These are phyloP conservation scores for Leptopilina myrica DNA, from an alignment of 2,888 invertebrate genomes.

Conservation along the genomic window DNA sequence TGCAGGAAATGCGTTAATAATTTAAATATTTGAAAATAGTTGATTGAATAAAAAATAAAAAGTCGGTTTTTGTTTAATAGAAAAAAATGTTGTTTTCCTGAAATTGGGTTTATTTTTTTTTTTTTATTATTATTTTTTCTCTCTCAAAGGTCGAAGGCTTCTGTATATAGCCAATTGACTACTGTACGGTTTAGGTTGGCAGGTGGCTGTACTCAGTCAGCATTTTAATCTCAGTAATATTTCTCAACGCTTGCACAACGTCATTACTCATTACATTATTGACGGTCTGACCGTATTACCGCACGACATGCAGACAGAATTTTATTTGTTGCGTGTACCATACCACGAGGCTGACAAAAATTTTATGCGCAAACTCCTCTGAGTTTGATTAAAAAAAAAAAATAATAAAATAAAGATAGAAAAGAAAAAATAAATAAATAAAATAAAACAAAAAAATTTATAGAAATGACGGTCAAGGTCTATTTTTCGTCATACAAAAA, in stretches of 20 bases:
- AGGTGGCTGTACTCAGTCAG: constrained; percentile 52
- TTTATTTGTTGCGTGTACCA: background rate
- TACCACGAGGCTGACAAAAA: no score
- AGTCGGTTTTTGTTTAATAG: background rate
- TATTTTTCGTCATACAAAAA: background rate
- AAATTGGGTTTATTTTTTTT: background rate
- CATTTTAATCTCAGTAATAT: constrained; percentile 60
- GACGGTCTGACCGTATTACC: constrained; percentile 52
- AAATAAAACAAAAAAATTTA: no score
- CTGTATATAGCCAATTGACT: constrained; percentile 5
- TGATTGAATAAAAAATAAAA: background rate
- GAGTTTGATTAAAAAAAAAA: background rate
- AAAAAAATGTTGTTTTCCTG: background rate
- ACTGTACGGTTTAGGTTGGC: constrained; percentile 1
- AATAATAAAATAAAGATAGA: background rate
- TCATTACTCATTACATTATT: constrained; percentile 51
- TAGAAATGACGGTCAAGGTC: constrained; percentile 20
- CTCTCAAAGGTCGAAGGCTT: constrained; percentile 4
- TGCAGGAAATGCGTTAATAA: no score
- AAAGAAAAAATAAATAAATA: background rate
- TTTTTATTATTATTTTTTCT: no score
- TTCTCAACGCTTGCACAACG: constrained; percentile 60
- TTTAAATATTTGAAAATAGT: no score
- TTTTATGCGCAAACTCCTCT: background rate
- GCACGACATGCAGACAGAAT: constrained; percentile 29